Conservation (phyloP, 92 coral and sea anemone genomes). For the Virgularia gustaviana region DNA sequence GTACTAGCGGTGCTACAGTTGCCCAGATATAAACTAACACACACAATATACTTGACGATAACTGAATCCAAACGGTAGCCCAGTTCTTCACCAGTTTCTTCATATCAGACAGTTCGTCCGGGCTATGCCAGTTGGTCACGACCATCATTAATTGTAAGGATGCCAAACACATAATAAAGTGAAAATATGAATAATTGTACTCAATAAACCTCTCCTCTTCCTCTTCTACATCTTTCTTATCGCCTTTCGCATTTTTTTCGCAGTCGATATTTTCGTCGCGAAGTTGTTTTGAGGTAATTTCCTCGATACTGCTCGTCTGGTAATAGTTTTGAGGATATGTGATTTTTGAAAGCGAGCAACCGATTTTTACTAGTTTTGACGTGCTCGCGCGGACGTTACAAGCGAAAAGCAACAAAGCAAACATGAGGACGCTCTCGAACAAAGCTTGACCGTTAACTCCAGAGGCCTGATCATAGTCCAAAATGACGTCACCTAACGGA, state of each 20-base stretch:
- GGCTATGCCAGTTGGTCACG: conserved; percentile 98
- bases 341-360: conserved; percentile 70
- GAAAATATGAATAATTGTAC: conserved; percentile 88
- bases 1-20: conserved; percentile 77
- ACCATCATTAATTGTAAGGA: conserved; percentile 98
- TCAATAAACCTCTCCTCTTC: conserved; percentile 60
- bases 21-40: conserved; percentile 94
- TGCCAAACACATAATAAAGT: conserved; percentile 80
- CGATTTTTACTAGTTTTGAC: conserved; percentile 87
- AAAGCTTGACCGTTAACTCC: conserved; percentile 97
- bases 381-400: conserved; percentile 95
- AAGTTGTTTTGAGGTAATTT: background rate
- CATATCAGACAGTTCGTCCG: conserved; percentile 80
- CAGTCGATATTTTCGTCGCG: conserved; percentile 31
- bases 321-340: conserved; percentile 3
- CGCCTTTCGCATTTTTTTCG: conserved; percentile 25
- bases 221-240: conserved; percentile 38
- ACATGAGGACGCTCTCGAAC: conserved; percentile 87
- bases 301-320: background rate
- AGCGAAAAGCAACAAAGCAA: conserved; percentile 80
- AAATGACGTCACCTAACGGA: conserved; percentile 85
- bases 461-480: conserved; percentile 92
- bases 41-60: conserved; percentile 91
- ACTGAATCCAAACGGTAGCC: conserved; percentile 99
- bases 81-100: conserved; percentile 95